Base-by-base conservation (phyloP, 2,113 vertebrate genomes). In the Pardalotus punctatus region DNA sequence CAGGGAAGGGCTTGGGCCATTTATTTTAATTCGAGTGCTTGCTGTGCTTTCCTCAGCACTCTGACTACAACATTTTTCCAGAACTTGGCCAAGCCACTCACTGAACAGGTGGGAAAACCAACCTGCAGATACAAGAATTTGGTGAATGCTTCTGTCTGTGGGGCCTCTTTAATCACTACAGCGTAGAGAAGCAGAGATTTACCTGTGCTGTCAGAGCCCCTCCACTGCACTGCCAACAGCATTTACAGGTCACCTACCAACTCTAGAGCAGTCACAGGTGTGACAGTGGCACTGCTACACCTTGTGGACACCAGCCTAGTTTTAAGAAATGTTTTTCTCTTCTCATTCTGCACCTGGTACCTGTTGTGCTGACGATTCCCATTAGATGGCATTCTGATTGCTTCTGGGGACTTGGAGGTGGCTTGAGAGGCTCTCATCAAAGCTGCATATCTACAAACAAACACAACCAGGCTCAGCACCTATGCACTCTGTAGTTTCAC, bases 361-460 rank as follows among this genome's bases (percentile, higher is more conserved):
- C 98, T 97, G 91, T 97, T 98, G 82, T 65, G 97, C 84, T 97
- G 97, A 77, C 61, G 70, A 60, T 96, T 97, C 94, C 86, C 94
- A 10, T 92, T 92, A 81, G 97, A 77, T 70, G 95, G 92, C 66
- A 97, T 83, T 47, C 96, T 95, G 93, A 93, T 43, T 38, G 92
- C 51, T 97, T 94, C 97, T 1, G 38, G 61, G 36, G 97, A 97
- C 62, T 97, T 70, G 53, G 81, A 90, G 73, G 58, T 90, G 27
- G 94, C 31, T 35, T 95, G 93, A 94, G 98, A 67, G 40, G 98
- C 90, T 87, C 98, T 97, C 96, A 96, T 95, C 78, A 98, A 57
- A 86, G 98, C 98, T 71, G 98, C 97, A 1, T 96, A 97, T 80
- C 99, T 99, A 78, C 19, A 78, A 74, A 42, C 85, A 77, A 88